Conservation (phyloP, 2,797 vertebrate species). For the Orestias chungarensis region DNA sequence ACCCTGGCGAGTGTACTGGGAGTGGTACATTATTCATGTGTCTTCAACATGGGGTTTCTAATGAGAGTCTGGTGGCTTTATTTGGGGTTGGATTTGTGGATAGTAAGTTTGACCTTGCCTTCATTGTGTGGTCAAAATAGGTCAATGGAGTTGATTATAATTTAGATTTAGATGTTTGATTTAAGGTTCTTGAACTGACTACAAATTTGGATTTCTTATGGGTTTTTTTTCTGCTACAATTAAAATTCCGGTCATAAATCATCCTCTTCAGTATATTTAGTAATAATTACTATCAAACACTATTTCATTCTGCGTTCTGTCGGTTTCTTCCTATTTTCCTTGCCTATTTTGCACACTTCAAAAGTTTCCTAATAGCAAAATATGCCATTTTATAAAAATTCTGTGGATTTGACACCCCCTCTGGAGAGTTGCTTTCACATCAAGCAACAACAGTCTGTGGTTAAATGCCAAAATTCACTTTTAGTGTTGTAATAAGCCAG, state of each 20-base stretch:
- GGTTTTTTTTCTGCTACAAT: slow-evolving; percentile 6
- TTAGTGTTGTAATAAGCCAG: slow-evolving; percentile 83
- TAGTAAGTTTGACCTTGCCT: slow-evolving; percentile 71
- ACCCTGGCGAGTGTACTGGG: slow-evolving; percentile 82
- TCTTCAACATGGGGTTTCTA: slow-evolving; percentile 79
- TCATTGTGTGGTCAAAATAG: slow-evolving; percentile 61
- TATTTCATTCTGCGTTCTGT: slow-evolving; percentile 21
- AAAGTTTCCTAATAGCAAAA: slow-evolving; percentile 64
- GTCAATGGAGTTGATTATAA: slow-evolving; percentile 46
- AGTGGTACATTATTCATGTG: slow-evolving; percentile 84
- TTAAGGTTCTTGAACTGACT: slow-evolving; percentile 33
- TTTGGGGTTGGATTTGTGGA: slow-evolving; percentile 73
- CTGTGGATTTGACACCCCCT: slow-evolving; percentile 65
- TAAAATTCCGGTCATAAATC: slow-evolving; percentile 17
- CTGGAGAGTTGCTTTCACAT: slow-evolving; percentile 71
- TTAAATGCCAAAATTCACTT: slow-evolving; percentile 78
- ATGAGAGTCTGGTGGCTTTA: slow-evolving; percentile 84
- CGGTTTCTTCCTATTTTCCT: slow-evolving; percentile 37
- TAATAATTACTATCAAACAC: slow-evolving; percentile 13
- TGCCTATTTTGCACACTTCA: slow-evolving; percentile 47
- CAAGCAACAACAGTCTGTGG: slow-evolving; percentile 69
- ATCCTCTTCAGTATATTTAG: slow-evolving; percentile 27
- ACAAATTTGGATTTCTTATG: slow-evolving; percentile 13
- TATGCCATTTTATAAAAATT: slow-evolving; percentile 58
- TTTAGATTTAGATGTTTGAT: slow-evolving; percentile 43